Evolutionary conservation across 2,797 vertebrate genomes (phyloP).

Genomic region (Chrysolophus pictus): DNA sequence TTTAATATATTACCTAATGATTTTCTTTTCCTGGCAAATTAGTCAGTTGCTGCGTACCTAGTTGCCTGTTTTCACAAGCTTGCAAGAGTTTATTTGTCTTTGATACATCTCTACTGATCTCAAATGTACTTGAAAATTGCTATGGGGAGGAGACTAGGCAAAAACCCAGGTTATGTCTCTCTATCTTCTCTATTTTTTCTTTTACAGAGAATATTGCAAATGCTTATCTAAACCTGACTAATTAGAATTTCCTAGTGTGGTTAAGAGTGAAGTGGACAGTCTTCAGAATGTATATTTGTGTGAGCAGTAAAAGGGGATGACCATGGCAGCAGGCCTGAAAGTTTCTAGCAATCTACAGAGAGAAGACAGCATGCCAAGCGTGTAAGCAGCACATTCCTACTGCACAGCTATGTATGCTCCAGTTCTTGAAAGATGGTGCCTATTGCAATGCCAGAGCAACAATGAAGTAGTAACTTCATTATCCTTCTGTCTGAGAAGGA

Average conservation of each 20-base stretch:
- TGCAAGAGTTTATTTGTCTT: neutral
- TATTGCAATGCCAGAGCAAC: neutral
- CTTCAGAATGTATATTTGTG: neutral
- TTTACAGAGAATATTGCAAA: too few species aligned
- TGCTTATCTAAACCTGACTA: neutral
- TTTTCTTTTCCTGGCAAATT: neutral
- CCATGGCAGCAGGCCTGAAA: neutral
- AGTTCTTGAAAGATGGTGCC: neutral
- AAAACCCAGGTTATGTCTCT: neutral
- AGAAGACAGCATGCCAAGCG: neutral
- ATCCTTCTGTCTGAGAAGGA: neutral
- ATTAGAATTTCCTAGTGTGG: neutral
- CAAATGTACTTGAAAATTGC: neutral
- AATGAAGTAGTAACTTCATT: neutral
- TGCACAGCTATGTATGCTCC: accelerated
- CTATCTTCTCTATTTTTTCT: too few species aligned
- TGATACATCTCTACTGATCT: neutral
- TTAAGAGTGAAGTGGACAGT: neutral
- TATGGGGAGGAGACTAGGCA: neutral
- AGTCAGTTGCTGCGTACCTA: neutral
- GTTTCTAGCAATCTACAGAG: neutral
- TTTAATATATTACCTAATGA: neutral
- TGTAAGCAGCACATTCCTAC: neutral
- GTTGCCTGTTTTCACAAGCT: neutral
- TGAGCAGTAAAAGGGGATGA: neutral